Evolutionary conservation across 2,888 invertebrate genomes (phyloP).

Genomic region (Aethes cnicana): DNA sequence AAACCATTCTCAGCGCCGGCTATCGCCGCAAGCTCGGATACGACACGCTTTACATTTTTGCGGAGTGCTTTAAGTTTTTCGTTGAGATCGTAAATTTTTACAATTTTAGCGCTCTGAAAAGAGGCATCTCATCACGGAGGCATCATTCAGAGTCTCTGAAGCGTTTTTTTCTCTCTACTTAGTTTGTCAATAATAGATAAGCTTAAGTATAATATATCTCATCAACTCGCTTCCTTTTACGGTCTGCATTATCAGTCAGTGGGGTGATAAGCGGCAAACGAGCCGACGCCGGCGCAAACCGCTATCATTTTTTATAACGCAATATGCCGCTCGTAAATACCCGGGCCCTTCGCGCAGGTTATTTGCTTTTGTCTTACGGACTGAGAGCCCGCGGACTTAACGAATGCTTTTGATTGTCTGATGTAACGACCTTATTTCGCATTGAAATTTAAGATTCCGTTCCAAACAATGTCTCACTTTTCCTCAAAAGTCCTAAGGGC

Average conservation of each 20-base stretch:
- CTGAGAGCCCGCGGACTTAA: slow-evolving; percentile 37
- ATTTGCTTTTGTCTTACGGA: slow-evolving; percentile 53
- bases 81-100: neutral
- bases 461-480: neutral
- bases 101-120: neutral
- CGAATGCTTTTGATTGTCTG: slow-evolving; percentile 45
- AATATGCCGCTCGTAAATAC: slow-evolving; percentile 65
- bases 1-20: slow-evolving; percentile 17
- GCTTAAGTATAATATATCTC: slow-evolving; percentile 52
- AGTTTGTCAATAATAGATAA: slow-evolving; percentile 59
- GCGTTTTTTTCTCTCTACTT: slow-evolving; percentile 17
- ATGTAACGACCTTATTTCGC: slow-evolving; percentile 12
- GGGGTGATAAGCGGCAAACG: slow-evolving; percentile 63
- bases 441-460: neutral
- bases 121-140: neutral
- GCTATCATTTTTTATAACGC: slow-evolving; percentile 69
- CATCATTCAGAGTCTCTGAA: slow-evolving; percentile 1
- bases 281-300: slow-evolving; percentile 58
- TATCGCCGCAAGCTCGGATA: slow-evolving; percentile 17
- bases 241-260: slow-evolving; percentile 56
- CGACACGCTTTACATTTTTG: slow-evolving; percentile 22
- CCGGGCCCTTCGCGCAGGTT: slow-evolving; percentile 48
- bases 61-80: slow-evolving; percentile 1
- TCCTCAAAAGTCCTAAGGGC: neutral
- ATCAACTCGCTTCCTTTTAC: slow-evolving; percentile 60